Base-by-base conservation (phyloP, 2,113 vertebrate genomes). In the Nerophis ophidion region DNA sequence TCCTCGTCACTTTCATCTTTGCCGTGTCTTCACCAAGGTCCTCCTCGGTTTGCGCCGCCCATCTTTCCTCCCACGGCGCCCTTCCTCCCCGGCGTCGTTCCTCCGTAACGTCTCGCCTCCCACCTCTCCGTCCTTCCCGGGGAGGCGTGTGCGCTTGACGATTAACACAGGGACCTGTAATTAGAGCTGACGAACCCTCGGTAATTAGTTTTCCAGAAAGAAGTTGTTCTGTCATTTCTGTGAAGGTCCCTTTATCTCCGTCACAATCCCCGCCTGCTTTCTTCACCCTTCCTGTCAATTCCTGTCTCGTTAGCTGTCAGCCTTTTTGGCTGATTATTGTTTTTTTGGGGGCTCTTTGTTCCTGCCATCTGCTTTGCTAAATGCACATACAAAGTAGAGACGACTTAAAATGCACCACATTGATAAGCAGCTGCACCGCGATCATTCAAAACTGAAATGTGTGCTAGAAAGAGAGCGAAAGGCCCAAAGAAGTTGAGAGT, bases 91-190 rank as follows among this genome's bases (percentile, higher is more conserved):
- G 26, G 58, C 13, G 60, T 66, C 70, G 51, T 61, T 72, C 57
- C 62, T 57, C 60, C 70, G 57, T 73, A 51, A 9, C 48, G 54
- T 56, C 60, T 35, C 68, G 61, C 67, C 80, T 70, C 66, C 70
- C 73, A 66, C 72, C 65, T 61, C 61, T 61, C 59, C 58, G 63
- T 79, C 57, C 80, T 75, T 79, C 80, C 78, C 81, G 84, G 70
- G 56, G 87, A 88, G 84, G 80, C 83, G 64, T 87, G 70, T 64
- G 83, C 71, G 88, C 80, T 86, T 80, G 84, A 84, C 79, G 87
- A 87, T 91, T 86, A 87, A 89, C 86, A 86, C 80, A 74, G 85
- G 84, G 87, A 80, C 87, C 87, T 90, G 81, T 83, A 89, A 90
- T 57, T 77, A 87, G 81, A 68, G 79, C 78, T 87, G 78, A 89